Base-by-base conservation (phyloP, 1,140 invertebrate species). In the Anagrus nilaparvatae region DNA sequence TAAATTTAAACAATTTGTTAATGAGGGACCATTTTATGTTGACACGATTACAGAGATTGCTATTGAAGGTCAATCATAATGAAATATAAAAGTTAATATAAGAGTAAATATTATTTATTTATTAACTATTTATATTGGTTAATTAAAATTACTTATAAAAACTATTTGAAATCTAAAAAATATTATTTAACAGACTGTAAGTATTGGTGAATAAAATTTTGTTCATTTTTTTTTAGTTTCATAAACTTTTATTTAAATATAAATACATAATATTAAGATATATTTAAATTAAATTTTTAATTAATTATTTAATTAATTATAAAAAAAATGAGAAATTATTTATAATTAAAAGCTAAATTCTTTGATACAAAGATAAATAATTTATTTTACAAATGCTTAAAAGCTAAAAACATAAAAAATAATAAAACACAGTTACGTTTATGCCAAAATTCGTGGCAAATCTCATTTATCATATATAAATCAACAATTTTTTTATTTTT, bases 11-110 rank as follows among this genome's bases (percentile, higher is more conserved):
- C 65, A 72, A 12, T 87, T 77, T 61, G 73, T 80, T 4, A 72
- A 75, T 21, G 74, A 87, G 58, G 86, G 87, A 3, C 75, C 84
- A 14, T 82, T 81, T 51, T 79, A 74, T 63, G 67, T 84, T 14
- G 72, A 78, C 42, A 64, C 63, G n/a, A 56, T 71, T 19, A 69
- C 77, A 13, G 77, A 85, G 64, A 73, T 88, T 25, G 82, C 79
- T 27, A 71, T 78, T 49, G 82, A 85, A 53, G 70, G 75, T 45
- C 70, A 65, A 49, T 63, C 68, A 39, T 73, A 64, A 65, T 35
- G 31, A 13, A 23, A 23, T 29, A 25, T n/a, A n/a, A n/a, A 34
- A 33, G n/a, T 12, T 29, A 40, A 40, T 24, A 42, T 44, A 33
- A 37, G 25, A 40, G 12, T 43, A 47, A 38, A n/a, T n/a, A n/a